phyloP scores from a whole-genome alignment of 2,113 vertebrate genomes.

The Andinoacara biseriatus region DNA sequence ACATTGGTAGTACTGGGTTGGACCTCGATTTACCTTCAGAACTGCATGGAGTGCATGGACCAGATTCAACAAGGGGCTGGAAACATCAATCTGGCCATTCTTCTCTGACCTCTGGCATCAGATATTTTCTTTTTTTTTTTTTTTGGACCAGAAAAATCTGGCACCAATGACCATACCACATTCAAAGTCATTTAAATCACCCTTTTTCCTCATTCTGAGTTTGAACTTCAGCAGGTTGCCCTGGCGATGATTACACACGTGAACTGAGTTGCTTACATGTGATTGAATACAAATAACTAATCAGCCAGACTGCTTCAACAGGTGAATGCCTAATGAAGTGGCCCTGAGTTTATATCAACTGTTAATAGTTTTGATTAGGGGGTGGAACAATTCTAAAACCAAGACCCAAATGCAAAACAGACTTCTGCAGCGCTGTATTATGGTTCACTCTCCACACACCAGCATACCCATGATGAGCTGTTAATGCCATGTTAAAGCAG shows the following conservation, averaged over 20 bases:
- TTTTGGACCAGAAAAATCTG: rapidly evolving
- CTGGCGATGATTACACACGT: neutral
- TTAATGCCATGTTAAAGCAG: neutral
- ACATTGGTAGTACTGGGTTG: neutral
- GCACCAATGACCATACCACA: rapidly evolving
- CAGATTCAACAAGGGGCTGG: neutral
- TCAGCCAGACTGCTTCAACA: too few relatives aligned
- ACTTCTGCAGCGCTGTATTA: neutral
- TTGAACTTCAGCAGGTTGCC: neutral
- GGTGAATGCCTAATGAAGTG: neutral
- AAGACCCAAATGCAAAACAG: neutral
- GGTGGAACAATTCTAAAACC: neutral
- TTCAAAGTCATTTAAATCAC: neutral
- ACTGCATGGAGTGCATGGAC: neutral
- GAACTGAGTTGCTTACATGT: neutral
- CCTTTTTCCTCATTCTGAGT: neutral
- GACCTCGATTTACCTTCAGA: neutral
- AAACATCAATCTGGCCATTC: neutral
- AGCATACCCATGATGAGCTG: rapidly evolving
- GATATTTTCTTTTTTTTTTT: too few relatives aligned
- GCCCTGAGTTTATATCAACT: neutral
- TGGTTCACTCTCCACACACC: neutral
- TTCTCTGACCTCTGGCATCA: neutral
- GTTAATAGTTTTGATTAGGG: neutral
- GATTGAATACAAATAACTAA: too few relatives aligned